Percentiles rank a stretch among this genome's conserved stretches.
These are phyloP conservation scores for Ericerus pela DNA, from an alignment of 1,140 invertebrate genomes.

Conservation along the genomic window DNA sequence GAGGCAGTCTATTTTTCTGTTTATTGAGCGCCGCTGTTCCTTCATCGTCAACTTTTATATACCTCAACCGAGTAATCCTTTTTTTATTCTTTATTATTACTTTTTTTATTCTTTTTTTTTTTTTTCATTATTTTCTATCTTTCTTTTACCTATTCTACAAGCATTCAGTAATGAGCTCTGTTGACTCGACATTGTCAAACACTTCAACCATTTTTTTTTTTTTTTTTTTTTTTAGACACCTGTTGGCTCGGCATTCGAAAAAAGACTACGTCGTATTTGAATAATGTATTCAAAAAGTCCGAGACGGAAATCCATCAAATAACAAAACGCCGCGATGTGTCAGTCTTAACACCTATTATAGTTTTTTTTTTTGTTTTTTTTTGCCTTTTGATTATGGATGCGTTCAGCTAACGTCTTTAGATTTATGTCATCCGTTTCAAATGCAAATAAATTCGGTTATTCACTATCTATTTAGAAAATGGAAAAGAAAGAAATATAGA, in stretches of 20 bases:
- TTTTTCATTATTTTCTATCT: too few relatives aligned
- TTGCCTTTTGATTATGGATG: constrained; percentile 11
- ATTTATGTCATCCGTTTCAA: constrained; percentile 10
- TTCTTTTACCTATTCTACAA: too few relatives aligned
- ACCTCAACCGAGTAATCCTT: constrained; percentile 4
- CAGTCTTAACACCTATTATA: constrained; percentile 10
- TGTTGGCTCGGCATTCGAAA: background rate
- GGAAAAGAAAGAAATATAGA: too few relatives aligned
- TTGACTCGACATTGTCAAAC: constrained; percentile 11
- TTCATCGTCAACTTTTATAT: too few relatives aligned
- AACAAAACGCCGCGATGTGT: constrained; percentile 10
- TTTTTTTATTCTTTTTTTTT: too few relatives aligned
- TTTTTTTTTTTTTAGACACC: constrained; percentile 11
- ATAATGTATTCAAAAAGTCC: constrained; percentile 8
- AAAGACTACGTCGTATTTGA: constrained; percentile 6
- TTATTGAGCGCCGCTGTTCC: background rate
- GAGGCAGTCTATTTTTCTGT: too few relatives aligned
- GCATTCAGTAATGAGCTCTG: constrained; percentile 6
- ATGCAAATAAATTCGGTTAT: constrained; percentile 12
- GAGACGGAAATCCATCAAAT: constrained; percentile 11
- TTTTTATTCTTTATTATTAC: constrained; percentile 10
- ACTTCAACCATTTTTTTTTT: too few relatives aligned
- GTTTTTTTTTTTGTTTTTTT: too few relatives aligned
- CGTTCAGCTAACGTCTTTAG: background rate
- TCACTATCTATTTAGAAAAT: too few relatives aligned